phyloP scores from a whole-genome alignment of 1,140 invertebrate genomes.

The Mamestra configurata region DNA sequence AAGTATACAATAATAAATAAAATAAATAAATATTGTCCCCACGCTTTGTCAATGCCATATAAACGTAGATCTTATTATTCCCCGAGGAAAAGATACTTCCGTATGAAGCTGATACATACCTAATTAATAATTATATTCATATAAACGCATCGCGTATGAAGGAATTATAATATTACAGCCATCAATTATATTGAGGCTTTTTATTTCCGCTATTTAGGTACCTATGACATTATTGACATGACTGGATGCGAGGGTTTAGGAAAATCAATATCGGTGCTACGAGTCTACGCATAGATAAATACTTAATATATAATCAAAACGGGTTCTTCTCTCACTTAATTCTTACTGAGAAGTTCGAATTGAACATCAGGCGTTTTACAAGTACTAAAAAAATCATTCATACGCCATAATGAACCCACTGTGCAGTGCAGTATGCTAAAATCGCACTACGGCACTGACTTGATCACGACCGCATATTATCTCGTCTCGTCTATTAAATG shows the following conservation, averaged over 20 bases:
- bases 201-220: neutral
- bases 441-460: neutral
- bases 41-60: slow-evolving; percentile 4
- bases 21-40: neutral
- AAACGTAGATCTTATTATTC: slow-evolving; percentile 14
- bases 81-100: slow-evolving; percentile 25
- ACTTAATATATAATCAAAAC: no score
- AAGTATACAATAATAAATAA: no score
- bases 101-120: slow-evolving; percentile 12
- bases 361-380: no score
- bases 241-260: neutral
- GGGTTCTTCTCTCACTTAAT: no score
- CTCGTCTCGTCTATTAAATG: neutral
- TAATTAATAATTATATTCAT: slow-evolving; percentile 30
- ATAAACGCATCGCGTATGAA: slow-evolving; percentile 21
- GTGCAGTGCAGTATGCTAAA: no score
- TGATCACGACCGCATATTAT: neutral
- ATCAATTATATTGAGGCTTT: neutral
- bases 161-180: neutral
- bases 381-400: no score
- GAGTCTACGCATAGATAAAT: no score
- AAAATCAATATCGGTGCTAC: neutral
- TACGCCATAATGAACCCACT: no score
- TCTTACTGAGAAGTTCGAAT: no score
- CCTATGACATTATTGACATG: no score